A percentile compares a stretch with the other conserved stretches of the same genome.
These are phyloP conservation scores for Channa maculata DNA, from an alignment of 2,113 vertebrate genomes.

Conservation along the genomic window DNA sequence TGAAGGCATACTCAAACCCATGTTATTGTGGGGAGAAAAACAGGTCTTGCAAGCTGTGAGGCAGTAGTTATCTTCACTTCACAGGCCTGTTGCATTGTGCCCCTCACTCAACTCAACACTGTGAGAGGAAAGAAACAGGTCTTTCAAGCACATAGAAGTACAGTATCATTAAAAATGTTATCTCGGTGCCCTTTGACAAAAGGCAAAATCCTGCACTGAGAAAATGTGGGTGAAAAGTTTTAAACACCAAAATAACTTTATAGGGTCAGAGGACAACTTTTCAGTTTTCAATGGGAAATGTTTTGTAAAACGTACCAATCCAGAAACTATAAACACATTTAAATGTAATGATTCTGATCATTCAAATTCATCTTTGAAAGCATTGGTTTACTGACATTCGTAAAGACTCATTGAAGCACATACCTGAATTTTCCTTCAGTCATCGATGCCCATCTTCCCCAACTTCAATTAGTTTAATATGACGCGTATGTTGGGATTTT, in stretches of 20 bases:
- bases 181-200: conserved; percentile 9
- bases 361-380: too few relatives aligned
- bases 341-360: too few relatives aligned
- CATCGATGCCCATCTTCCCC: not conserved
- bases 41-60: conserved; percentile 58
- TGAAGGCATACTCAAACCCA: conserved; percentile 20
- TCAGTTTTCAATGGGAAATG: not conserved
- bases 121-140: not conserved
- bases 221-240: conserved; percentile 35
- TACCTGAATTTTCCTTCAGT: conserved; percentile 53
- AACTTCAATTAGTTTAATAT: conserved; percentile 42
- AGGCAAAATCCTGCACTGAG: conserved; percentile 10
- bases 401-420: not conserved
- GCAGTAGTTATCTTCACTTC: conserved; percentile 50
- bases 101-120: conserved; percentile 36
- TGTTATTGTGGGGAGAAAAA: conserved; percentile 27
- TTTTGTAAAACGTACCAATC: not conserved
- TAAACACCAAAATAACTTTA: not conserved
- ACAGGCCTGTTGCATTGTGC: conserved; percentile 70
- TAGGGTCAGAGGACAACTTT: not conserved
- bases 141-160: not conserved
- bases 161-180: not conserved
- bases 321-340: too few relatives aligned
- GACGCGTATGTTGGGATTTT: conserved; percentile 44
- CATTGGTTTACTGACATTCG: too few relatives aligned